These are phyloP conservation scores for Nomada hirtipes DNA, from an alignment of 2,888 invertebrate species.

Conservation along the genomic window DNA sequence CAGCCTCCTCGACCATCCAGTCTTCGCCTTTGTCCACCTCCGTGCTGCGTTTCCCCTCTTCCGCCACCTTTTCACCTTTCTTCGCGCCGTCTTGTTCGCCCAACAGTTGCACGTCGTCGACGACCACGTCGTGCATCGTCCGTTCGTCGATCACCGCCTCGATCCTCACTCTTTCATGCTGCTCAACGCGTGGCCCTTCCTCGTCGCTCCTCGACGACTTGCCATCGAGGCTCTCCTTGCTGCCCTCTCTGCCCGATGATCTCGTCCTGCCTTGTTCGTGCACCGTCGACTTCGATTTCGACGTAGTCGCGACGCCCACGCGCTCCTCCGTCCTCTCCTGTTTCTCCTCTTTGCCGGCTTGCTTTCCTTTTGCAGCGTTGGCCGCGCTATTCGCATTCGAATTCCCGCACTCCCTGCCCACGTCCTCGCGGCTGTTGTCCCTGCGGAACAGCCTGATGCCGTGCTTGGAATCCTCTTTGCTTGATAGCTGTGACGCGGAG, in stretches of 20 bases:
- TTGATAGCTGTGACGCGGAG: conserved; percentile 3
- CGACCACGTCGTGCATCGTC: conserved; percentile 57
- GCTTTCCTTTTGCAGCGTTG: conserved; percentile 68
- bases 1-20: conserved; percentile 31
- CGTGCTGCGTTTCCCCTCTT: conserved; percentile 23
- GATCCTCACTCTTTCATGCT: conserved; percentile 42
- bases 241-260: conserved; percentile 47
- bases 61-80: conserved; percentile 40
- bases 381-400: conserved; percentile 61
- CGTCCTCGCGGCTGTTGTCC: conserved; percentile 75
- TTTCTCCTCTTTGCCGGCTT: conserved; percentile 69
- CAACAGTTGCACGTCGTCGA: conserved; percentile 51
- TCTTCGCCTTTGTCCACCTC: conserved; percentile 32
- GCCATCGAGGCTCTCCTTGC: conserved; percentile 46
- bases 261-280: conserved; percentile 66
- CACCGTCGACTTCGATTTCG: conserved; percentile 68
- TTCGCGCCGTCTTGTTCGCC: conserved; percentile 51
- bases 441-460: conserved; percentile 72
- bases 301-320: conserved; percentile 70
- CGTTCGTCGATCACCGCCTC: conserved; percentile 38
- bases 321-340: conserved; percentile 68
- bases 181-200: conserved; percentile 5
- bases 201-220: conserved; percentile 41
- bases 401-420: conserved; percentile 72
- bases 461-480: conserved; percentile 69